phyloP scores from a whole-genome alignment of 2,797 vertebrate species.

The Gila robusta region DNA sequence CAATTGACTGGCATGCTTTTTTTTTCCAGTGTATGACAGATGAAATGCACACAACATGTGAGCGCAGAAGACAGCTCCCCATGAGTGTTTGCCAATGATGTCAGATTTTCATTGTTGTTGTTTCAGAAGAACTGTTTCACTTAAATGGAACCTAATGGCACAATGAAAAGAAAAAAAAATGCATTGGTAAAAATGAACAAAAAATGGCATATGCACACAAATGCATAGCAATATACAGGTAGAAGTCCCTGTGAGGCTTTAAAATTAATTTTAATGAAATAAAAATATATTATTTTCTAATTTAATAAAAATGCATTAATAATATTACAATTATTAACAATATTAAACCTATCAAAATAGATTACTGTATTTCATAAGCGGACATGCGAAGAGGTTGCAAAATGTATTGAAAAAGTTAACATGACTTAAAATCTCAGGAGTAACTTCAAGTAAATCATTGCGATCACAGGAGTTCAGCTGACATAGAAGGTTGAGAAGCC shows the following conservation, averaged over 20 bases:
- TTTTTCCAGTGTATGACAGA: slow-evolving; percentile 1
- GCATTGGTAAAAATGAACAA: neutral
- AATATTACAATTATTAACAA: no score
- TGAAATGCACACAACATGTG: neutral
- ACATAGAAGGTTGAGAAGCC: neutral
- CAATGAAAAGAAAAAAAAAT: neutral
- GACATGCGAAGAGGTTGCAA: neutral
- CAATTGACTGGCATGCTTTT: slow-evolving; percentile 13
- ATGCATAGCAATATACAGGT: neutral
- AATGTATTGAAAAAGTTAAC: neutral
- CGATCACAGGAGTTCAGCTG: slow-evolving; percentile 4
- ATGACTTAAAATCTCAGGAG: neutral
- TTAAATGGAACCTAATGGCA: slow-evolving; percentile 31
- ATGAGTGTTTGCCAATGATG: slow-evolving; percentile 48
- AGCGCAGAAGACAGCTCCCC: neutral
- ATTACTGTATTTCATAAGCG: neutral
- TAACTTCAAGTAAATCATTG: slow-evolving; percentile 13
- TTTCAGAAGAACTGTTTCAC: slow-evolving; percentile 17
- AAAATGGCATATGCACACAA: neutral
- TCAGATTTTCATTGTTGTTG: slow-evolving; percentile 44
- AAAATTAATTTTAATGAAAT: neutral
- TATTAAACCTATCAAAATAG: neutral
- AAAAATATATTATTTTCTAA: neutral
- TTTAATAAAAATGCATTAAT: neutral
- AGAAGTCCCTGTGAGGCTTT: neutral